phyloP scores from a whole-genome alignment of 2,888 invertebrate genomes.

The Reticulitermes lucifugus region DNA sequence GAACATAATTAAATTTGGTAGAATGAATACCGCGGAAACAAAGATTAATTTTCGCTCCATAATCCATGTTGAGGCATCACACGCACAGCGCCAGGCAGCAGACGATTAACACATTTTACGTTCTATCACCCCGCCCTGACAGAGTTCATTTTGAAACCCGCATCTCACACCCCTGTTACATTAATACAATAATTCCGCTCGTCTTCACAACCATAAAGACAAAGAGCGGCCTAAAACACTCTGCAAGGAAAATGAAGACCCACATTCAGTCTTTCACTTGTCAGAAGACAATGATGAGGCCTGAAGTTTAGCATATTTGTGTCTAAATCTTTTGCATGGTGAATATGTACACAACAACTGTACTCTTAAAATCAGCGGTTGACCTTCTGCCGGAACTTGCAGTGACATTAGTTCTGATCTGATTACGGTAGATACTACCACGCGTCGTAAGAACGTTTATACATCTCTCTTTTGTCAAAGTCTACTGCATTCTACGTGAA shows the following conservation, averaged over 20 bases:
- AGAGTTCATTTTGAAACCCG: slow-evolving; percentile 12
- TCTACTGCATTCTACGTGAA: too few species aligned
- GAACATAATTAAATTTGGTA: slow-evolving; percentile 31
- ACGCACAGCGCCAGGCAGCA: not conserved
- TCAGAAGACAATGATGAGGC: too few species aligned
- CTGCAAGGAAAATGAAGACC: not conserved
- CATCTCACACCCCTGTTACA: not conserved
- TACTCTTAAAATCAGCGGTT: too few species aligned
- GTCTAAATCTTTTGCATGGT: too few species aligned
- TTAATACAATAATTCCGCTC: not conserved
- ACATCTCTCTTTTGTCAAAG: too few species aligned
- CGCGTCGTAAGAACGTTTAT: too few species aligned
- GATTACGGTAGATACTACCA: too few species aligned
- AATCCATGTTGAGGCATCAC: slow-evolving; percentile 20
- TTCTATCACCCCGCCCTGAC: slow-evolving; percentile 1
- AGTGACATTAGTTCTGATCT: too few species aligned
- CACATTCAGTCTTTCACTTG: not conserved
- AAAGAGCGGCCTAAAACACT: not conserved
- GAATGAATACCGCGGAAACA: slow-evolving; percentile 31
- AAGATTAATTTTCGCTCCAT: slow-evolving; percentile 25
- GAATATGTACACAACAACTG: too few species aligned
- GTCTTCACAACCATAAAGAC: not conserved
- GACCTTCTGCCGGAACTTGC: too few species aligned
- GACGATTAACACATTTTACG: slow-evolving; percentile 15
- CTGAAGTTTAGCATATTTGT: too few species aligned